These are phyloP conservation scores for Scotopteryx bipunctaria DNA, from an alignment of 2,888 invertebrate species.

Conservation along the genomic window DNA sequence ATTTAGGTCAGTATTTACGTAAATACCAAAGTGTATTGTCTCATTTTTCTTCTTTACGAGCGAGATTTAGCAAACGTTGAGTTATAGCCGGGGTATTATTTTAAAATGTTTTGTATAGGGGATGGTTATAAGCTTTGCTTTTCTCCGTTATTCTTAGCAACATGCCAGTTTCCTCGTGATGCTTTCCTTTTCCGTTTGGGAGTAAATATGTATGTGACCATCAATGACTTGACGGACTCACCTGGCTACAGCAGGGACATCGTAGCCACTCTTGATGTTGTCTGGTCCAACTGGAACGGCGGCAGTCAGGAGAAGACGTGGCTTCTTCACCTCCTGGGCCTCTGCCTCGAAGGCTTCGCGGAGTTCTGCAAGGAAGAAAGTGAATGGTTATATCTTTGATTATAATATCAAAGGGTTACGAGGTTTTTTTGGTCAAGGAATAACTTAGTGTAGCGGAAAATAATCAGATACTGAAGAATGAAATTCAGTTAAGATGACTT, in stretches of 20 bases:
- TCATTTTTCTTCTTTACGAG: slow-evolving; percentile 27
- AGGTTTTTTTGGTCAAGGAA: too few species aligned
- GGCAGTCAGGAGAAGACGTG: slow-evolving; percentile 92
- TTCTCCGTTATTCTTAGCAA: too few species aligned
- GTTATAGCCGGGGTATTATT: slow-evolving; percentile 13
- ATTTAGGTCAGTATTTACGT: slow-evolving; percentile 55
- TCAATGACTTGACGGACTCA: too few species aligned
- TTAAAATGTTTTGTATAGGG: slow-evolving; percentile 3
- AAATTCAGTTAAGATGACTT: too few species aligned
- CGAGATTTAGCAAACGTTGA: slow-evolving; percentile 30
- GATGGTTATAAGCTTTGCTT: not conserved
- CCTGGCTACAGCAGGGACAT: slow-evolving; percentile 95
- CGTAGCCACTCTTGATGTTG: slow-evolving; percentile 95
- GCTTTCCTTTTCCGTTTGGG: not conserved
- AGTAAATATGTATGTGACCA: too few species aligned
- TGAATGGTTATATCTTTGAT: too few species aligned
- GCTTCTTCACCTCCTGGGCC: slow-evolving; percentile 94
- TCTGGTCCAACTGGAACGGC: slow-evolving; percentile 97
- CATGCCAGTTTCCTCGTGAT: too few species aligned
- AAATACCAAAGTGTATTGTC: slow-evolving; percentile 45
- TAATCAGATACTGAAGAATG: too few species aligned
- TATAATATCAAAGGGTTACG: too few species aligned
- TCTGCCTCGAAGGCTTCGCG: slow-evolving; percentile 97
- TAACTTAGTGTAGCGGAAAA: too few species aligned
- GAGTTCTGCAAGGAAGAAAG: slow-evolving; percentile 87